Evolutionary conservation across 1,140 invertebrate species (phyloP).

Genomic region (Drosophila rufa): DNA sequence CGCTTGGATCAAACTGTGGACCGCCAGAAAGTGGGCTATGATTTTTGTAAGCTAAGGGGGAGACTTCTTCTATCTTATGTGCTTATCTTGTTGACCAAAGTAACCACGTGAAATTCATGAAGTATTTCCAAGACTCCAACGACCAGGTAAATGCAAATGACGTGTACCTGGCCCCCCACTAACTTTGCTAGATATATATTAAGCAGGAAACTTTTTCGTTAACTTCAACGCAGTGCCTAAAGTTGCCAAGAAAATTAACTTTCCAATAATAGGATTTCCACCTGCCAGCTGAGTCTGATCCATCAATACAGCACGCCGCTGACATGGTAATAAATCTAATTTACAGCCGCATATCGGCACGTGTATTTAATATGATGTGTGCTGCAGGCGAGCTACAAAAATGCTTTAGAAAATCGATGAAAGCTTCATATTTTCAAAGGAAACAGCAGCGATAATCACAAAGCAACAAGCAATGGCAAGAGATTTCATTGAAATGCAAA

Average conservation of each 20-base stretch:
- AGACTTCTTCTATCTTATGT: too few species aligned
- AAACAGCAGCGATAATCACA: background rate
- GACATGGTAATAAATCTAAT: constrained; percentile 41
- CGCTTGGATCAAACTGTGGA: too few species aligned
- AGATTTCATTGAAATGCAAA: constrained; percentile 1
- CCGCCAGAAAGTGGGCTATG: too few species aligned
- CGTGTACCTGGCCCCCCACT: background rate
- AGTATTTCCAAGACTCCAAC: background rate
- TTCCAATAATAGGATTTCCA: constrained; percentile 39
- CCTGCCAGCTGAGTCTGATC: constrained; percentile 32
- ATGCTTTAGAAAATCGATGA: background rate
- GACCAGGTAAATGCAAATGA: constrained; percentile 3
- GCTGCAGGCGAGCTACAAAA: background rate
- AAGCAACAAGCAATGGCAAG: background rate
- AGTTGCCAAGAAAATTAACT: constrained; percentile 18
- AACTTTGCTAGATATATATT: background rate
- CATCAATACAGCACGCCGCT: constrained; percentile 27
- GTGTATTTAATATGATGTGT: constrained; percentile 8
- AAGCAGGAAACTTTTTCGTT: constrained; percentile 14
- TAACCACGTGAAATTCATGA: too few species aligned
- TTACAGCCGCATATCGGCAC: constrained; percentile 9
- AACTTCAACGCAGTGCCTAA: background rate
- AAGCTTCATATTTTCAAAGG: background rate
- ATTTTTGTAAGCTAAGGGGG: background rate
- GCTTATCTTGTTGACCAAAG: too few species aligned